Conservation (phyloP, 1,140 invertebrate species). For the Pseudomyrmex flavicornis region DNA sequence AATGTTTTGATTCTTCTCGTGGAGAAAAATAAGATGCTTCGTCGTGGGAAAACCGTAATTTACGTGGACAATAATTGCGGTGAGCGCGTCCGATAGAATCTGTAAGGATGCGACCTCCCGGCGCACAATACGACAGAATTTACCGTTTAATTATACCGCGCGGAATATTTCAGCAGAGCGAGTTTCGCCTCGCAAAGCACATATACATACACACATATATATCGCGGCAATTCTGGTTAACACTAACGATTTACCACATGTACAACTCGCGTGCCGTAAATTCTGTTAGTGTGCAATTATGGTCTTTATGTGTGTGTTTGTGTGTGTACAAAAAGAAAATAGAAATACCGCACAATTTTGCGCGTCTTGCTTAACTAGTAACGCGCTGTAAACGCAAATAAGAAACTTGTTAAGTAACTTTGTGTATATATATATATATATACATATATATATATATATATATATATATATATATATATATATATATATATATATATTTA, state of each 20-base stretch:
- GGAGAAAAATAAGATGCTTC: slow-evolving; percentile 1
- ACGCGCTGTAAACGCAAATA: not conserved
- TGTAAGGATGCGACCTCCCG: slow-evolving; percentile 3
- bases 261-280: slow-evolving; percentile 14
- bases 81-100: not conserved
- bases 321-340: not conserved
- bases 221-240: slow-evolving; percentile 43
- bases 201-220: not conserved
- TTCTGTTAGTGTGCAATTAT: slow-evolving; percentile 35
- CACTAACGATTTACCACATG: slow-evolving; percentile 8
- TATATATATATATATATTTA: no score
- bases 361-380: not conserved
- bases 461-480: no score
- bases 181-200: not conserved
- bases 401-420: not conserved
- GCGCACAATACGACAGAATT: slow-evolving; percentile 44
- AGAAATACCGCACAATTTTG: slow-evolving; percentile 22
- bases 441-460: no score
- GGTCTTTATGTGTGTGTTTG: not conserved
- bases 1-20: not conserved
- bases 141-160: slow-evolving; percentile 57
- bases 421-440: no score
- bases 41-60: not conserved
- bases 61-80: slow-evolving; percentile 18
- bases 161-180: slow-evolving; percentile 25